Evolutionary conservation across 2,797 vertebrate species (phyloP).

Genomic region (Danio jaintianensis): DNA sequence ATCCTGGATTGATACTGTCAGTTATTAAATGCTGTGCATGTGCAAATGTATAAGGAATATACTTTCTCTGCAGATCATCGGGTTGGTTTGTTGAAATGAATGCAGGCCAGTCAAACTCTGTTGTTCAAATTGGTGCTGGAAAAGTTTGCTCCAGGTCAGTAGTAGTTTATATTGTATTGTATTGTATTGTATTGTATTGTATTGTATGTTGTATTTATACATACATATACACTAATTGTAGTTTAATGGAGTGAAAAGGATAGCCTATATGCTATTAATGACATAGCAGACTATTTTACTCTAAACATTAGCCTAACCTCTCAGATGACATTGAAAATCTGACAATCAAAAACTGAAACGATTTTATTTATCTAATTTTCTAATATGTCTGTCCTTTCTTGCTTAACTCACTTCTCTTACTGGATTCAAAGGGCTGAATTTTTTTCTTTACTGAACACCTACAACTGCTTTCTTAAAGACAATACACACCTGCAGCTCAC

Average conservation of each 20-base stretch:
- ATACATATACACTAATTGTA: background rate
- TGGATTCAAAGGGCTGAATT: constrained; percentile 81
- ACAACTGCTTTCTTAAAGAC: constrained; percentile 91
- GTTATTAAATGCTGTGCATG: too few relatives aligned
- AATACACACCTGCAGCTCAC: constrained; percentile 87
- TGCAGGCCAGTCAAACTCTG: constrained; percentile 57
- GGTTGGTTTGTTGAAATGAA: constrained; percentile 71
- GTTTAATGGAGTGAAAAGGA: too few relatives aligned
- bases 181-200: background rate
- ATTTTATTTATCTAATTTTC: background rate
- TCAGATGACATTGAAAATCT: too few relatives aligned
- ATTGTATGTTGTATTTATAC: background rate
- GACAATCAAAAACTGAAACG: too few relatives aligned
- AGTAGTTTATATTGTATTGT: background rate
- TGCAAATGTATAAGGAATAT: background rate
- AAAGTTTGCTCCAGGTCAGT: constrained; percentile 77
- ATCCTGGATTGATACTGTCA: too few relatives aligned
- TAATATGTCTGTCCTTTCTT: background rate
- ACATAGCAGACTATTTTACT: too few relatives aligned
- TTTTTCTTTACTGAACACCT: constrained; percentile 84
- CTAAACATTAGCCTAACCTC: too few relatives aligned
- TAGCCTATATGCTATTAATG: too few relatives aligned
- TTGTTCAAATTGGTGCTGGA: constrained; percentile 71
- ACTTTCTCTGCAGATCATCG: constrained; percentile 58
- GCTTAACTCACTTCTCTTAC: constrained; percentile 32